Evolutionary conservation across 1,140 invertebrate species (phyloP).

Genomic region (Antheraea pernyi): DNA sequence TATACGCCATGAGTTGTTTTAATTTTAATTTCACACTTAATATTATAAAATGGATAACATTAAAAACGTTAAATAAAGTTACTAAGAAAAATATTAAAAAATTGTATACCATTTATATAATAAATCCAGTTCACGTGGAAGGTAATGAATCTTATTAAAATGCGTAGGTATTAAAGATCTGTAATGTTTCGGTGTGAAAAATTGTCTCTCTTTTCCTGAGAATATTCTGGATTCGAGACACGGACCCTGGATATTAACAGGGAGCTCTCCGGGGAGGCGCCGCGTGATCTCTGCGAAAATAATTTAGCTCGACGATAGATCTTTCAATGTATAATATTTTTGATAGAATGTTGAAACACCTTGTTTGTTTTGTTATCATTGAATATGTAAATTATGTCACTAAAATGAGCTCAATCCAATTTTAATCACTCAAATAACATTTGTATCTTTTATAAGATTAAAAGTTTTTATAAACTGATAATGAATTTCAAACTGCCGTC

Average conservation of each 20-base stretch:
- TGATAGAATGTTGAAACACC: neutral
- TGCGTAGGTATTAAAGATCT: slow-evolving; percentile 2
- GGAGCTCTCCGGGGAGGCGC: neutral
- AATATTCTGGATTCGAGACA: neutral
- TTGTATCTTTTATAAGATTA: too few species aligned
- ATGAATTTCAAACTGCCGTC: too few species aligned
- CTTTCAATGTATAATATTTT: neutral
- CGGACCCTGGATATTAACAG: slow-evolving; percentile 1
- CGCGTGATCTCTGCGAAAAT: neutral
- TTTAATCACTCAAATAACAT: too few species aligned
- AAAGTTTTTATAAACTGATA: too few species aligned
- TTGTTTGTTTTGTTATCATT: neutral
- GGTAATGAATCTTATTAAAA: neutral
- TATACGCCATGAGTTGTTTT: too few species aligned
- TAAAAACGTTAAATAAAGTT: too few species aligned
- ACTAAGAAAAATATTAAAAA: too few species aligned
- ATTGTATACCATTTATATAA: too few species aligned
- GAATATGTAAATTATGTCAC: too few species aligned
- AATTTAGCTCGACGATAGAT: neutral
- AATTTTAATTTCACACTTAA: too few species aligned
- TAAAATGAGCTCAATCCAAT: too few species aligned
- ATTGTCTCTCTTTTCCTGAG: neutral
- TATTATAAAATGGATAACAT: too few species aligned
- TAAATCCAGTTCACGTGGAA: neutral
- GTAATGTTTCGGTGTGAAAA: neutral